Evolutionary conservation across 2,888 invertebrate species (phyloP).

Genomic region (Lasius fuliginosus): DNA sequence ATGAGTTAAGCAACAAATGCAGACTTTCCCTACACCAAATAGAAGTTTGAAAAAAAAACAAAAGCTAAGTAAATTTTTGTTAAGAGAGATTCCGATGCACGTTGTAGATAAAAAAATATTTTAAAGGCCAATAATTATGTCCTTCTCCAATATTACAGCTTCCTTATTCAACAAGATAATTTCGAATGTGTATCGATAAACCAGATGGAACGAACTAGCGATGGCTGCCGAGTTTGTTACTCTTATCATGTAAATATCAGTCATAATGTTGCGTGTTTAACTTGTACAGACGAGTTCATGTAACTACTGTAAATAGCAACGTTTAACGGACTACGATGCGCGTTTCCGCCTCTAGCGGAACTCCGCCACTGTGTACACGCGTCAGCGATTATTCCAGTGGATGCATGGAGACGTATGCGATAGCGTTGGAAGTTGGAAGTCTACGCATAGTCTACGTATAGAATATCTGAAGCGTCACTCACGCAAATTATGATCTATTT

Average conservation of each 20-base stretch:
- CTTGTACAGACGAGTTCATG: conserved; percentile 39
- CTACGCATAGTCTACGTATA: conserved; percentile 49
- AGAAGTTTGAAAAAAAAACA: neutral
- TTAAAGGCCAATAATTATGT: neutral
- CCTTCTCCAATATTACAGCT: neutral
- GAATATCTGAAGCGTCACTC: conserved; percentile 42
- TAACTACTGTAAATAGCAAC: conserved; percentile 60
- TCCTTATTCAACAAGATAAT: conserved; percentile 5
- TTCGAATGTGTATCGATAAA: conserved; percentile 9
- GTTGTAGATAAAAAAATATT: neutral
- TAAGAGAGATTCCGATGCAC: no score
- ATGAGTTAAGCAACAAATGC: neutral
- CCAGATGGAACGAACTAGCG: neutral
- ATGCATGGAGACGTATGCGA: conserved; percentile 20
- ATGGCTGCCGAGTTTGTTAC: conserved; percentile 29
- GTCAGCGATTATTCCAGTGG: conserved; percentile 43
- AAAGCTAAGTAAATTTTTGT: neutral
- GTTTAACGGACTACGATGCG: conserved; percentile 40
- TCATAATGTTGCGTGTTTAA: conserved; percentile 55
- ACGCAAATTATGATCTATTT: conserved; percentile 42
- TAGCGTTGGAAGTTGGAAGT: conserved; percentile 26
- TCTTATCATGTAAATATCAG: conserved; percentile 58
- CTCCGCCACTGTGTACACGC: conserved; percentile 57
- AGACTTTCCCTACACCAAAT: neutral
- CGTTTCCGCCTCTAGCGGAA: conserved; percentile 34